Conservation (phyloP, 2,797 vertebrate genomes). For the Coracias cyanogaster region DNA sequence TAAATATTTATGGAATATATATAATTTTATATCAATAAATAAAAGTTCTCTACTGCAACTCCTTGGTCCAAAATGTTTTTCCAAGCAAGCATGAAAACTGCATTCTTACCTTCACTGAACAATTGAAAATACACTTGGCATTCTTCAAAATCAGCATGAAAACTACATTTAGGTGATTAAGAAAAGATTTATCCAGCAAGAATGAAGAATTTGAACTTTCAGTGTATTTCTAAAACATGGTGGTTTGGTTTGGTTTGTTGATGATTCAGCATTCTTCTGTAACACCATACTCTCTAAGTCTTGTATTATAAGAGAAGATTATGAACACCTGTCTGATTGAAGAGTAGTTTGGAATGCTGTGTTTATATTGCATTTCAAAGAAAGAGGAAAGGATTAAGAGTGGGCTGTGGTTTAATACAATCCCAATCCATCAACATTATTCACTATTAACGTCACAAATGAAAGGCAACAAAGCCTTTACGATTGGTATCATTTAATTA, state of each 20-base stretch:
- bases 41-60: background rate
- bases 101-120: background rate
- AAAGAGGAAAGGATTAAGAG: slow-evolving; percentile 32
- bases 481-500: background rate
- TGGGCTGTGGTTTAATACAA: background rate
- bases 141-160: background rate
- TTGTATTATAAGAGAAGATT: background rate
- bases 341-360: slow-evolving; percentile 9
- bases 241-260: background rate
- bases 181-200: background rate
- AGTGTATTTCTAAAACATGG: background rate
- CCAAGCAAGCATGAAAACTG: background rate
- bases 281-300: background rate
- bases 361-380: slow-evolving; percentile 24
- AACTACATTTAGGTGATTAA: background rate
- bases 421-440: background rate
- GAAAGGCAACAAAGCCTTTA: slow-evolving; percentile 16
- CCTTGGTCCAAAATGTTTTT: background rate
- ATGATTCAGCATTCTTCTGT: background rate
- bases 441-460: background rate
- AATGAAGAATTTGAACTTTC: background rate
- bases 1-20: too few species aligned
- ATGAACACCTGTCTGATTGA: background rate
- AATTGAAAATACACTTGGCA: background rate
- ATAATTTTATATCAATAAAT: too few species aligned